phyloP scores from a whole-genome alignment of 2,888 invertebrate species.

The Timema podura region DNA sequence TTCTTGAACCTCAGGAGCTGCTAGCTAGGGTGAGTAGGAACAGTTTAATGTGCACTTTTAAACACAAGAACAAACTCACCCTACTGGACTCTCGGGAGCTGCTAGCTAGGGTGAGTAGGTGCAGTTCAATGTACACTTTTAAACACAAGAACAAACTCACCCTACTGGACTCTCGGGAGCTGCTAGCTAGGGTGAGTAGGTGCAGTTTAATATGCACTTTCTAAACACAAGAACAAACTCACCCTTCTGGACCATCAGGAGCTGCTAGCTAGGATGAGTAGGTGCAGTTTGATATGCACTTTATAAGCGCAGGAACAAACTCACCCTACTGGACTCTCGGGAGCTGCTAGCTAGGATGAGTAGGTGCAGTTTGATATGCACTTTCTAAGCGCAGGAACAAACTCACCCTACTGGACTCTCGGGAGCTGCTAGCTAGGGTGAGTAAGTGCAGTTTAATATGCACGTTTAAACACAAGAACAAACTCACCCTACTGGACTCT shows the following conservation, averaged over 20 bases:
- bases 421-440: conserved; percentile 82
- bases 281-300: not conserved
- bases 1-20: conserved; percentile 79
- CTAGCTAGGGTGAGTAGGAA: conserved; percentile 70
- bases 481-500: conserved; percentile 78
- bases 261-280: conserved; percentile 74
- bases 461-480: conserved; percentile 55
- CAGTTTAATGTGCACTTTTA: no score
- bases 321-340: conserved; percentile 78
- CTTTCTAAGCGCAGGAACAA: conserved; percentile 58
- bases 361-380: conserved; percentile 22
- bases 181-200: conserved; percentile 71
- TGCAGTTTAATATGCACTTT: no score
- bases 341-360: conserved; percentile 81
- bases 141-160: conserved; percentile 69
- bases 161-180: conserved; percentile 77
- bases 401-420: conserved; percentile 76
- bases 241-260: conserved; percentile 81
- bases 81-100: conserved; percentile 80
- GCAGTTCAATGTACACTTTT: no score
- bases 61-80: conserved; percentile 69
- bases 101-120: conserved; percentile 68
- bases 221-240: conserved; percentile 62
- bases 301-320: conserved; percentile 60
- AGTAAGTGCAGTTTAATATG: conserved; percentile 36